Base-by-base conservation (phyloP, 1,140 invertebrate genomes). In the Platyscapa corneri region DNA sequence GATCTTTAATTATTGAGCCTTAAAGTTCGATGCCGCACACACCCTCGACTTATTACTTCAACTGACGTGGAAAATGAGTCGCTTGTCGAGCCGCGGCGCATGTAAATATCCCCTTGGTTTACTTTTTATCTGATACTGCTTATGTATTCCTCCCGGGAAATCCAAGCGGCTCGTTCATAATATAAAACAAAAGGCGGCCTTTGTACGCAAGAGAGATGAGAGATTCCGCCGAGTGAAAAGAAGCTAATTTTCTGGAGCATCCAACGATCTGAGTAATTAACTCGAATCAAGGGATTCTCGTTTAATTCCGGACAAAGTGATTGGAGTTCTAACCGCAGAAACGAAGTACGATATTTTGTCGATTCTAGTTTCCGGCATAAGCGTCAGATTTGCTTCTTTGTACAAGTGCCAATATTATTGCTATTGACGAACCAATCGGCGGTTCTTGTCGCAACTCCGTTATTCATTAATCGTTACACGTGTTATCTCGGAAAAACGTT, bases 301-400 rank as follows among this genome's bases (percentile, higher is more conserved):
- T 74, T 42, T 42, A 37, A 70, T 42, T 42, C 10, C 70, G 27
- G 7, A 2, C 37, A 10, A 7, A 32, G 3, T 6, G 10, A 39
- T 8, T 42, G 23, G 37, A 3, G 16, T 32, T 37, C 30, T 20
- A n/a, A 74, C 30, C 37, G 12, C 27, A 70, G 67, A 39, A 70
- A 70, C 8, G 67, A 70, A 39, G 67, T 37, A 37, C 34, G 67
- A 70, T 39, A 70, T 70, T 67, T 70, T 30, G 34, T 70, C 67
- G 34, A 70, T 70, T 70, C 23, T 42, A 42, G 14, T 37, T 74
- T 74, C 70, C 39, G 37, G 39, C 37, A 8, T 42, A 1, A 42
- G 6, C 3, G 0, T 18, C 70, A 34, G 14, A 20, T 23, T 20
- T 70, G 1, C 67, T 37, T 20, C 32, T 2, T 70, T 20, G 16